A percentile compares a stretch with the other conserved stretches of the same genome.
phyloP scores from a whole-genome alignment of 2,797 vertebrate species.

The Enteromius anoplus region DNA sequence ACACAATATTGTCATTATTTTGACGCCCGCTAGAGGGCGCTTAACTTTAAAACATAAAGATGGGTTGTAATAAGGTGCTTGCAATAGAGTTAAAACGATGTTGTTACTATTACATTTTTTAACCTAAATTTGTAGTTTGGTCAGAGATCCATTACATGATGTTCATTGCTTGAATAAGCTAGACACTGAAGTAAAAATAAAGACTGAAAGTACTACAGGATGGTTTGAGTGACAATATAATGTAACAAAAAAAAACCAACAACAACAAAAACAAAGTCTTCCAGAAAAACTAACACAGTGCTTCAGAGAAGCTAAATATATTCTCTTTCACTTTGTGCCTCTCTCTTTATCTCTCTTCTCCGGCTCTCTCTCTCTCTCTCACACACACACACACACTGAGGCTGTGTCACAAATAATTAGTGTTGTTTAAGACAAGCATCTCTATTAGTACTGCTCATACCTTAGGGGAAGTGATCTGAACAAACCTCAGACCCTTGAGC shows the following conservation, averaged over 20 bases:
- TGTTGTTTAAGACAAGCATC: conserved; percentile 39
- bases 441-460: conserved; percentile 6
- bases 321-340: conserved; percentile 26
- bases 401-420: conserved; percentile 43
- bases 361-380: neutral
- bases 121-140: neutral
- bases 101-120: neutral
- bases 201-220: neutral
- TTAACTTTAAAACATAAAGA: no score
- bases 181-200: neutral
- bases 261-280: conserved; percentile 12
- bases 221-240: conserved; percentile 37
- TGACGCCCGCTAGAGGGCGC: no score
- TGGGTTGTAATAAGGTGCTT: no score
- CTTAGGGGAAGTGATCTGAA: conserved; percentile 6
- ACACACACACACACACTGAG: conserved; percentile 4
- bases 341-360: conserved; percentile 19
- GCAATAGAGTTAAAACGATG: neutral
- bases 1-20: no score
- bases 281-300: conserved; percentile 36
- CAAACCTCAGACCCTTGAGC: conserved; percentile 1
- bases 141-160: conserved; percentile 10
- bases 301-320: conserved; percentile 41
- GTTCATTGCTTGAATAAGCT: neutral
- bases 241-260: conserved; percentile 15